phyloP scores from a whole-genome alignment of 2,888 invertebrate species.

The Gibbula magus region DNA sequence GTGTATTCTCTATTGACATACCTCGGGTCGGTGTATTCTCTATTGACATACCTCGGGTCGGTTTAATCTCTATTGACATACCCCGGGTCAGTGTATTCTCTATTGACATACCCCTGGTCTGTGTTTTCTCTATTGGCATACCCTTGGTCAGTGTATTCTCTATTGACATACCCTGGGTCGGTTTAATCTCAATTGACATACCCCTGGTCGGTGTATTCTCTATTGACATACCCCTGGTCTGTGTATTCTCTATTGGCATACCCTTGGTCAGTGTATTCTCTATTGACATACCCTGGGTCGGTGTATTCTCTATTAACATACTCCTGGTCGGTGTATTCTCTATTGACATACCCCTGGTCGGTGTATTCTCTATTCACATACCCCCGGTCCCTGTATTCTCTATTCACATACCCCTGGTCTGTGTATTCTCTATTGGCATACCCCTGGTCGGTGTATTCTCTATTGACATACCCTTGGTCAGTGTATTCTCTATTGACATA shows the following conservation, averaged over 20 bases:
- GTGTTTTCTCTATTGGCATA: slow-evolving; percentile 93
- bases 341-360: slow-evolving; percentile 91
- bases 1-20: slow-evolving; percentile 93
- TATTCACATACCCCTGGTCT: slow-evolving; percentile 91
- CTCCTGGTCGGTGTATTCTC: slow-evolving; percentile 93
- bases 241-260: slow-evolving; percentile 93
- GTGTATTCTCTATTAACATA: slow-evolving; percentile 93
- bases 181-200: slow-evolving; percentile 89
- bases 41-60: slow-evolving; percentile 91
- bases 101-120: slow-evolving; percentile 91
- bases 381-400: slow-evolving; percentile 93
- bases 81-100: slow-evolving; percentile 93
- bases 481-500: slow-evolving; percentile 93
- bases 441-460: slow-evolving; percentile 93
- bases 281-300: slow-evolving; percentile 91
- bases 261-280: slow-evolving; percentile 93
- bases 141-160: slow-evolving; percentile 93
- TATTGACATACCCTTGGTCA: slow-evolving; percentile 91
- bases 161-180: slow-evolving; percentile 91
- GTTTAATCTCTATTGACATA: slow-evolving; percentile 93
- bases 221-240: slow-evolving; percentile 91
- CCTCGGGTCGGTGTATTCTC: slow-evolving; percentile 93
- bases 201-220: slow-evolving; percentile 93
- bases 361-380: slow-evolving; percentile 93
- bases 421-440: slow-evolving; percentile 93